phyloP scores from a whole-genome alignment of 1,140 invertebrate species.

The Elymnias hypermnestra region DNA sequence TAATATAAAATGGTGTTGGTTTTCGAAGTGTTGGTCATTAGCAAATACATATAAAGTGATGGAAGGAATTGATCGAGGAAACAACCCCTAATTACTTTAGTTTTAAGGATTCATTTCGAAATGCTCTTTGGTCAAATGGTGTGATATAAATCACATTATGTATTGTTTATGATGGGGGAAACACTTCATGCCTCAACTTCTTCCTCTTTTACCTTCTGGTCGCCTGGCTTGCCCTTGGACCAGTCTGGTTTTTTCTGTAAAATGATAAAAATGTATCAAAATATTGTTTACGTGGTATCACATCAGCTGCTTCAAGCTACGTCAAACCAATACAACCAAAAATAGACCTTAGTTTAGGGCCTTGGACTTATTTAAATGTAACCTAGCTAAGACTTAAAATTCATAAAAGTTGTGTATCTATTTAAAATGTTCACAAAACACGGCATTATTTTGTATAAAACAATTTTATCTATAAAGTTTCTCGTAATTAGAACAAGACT shows the following conservation, averaged over 20 bases:
- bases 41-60: conserved; percentile 28
- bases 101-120: conserved; percentile 26
- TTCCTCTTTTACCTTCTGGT: conserved; percentile 92
- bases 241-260: conserved; percentile 93
- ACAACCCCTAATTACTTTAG: conserved; percentile 18
- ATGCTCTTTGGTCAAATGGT: conserved; percentile 26
- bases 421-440: too few relatives aligned
- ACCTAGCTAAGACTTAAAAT: too few relatives aligned
- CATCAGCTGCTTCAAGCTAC: conserved; percentile 12
- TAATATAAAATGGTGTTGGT: conserved; percentile 55
- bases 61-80: conserved; percentile 34
- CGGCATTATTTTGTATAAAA: too few relatives aligned
- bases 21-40: conserved; percentile 37
- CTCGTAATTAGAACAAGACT: too few relatives aligned
- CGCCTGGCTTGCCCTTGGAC: conserved; percentile 90
- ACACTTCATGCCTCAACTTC: conserved; percentile 87
- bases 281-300: background rate
- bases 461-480: too few relatives aligned
- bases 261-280: conserved; percentile 29
- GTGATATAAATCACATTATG: conserved; percentile 36
- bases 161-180: conserved; percentile 46
- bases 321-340: conserved; percentile 15
- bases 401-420: too few relatives aligned
- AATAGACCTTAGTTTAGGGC: too few relatives aligned
- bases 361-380: too few relatives aligned